Percentiles rank a stretch among this genome's conserved stretches.
Evolutionary conservation across 2,888 invertebrate species (phyloP).

Genomic region (Chymomyza procnemis): DNA sequence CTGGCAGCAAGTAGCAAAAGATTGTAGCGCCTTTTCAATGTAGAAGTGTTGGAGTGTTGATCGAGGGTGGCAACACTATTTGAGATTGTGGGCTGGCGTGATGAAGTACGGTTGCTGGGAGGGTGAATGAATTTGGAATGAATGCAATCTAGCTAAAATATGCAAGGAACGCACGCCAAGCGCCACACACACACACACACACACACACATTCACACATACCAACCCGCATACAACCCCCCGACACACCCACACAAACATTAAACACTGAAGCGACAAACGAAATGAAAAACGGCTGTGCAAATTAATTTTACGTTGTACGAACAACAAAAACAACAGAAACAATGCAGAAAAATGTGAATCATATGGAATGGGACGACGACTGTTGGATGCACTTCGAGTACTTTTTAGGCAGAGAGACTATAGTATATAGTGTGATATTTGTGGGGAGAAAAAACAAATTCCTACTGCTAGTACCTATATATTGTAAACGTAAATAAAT

Average conservation of each 20-base stretch:
- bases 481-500: no score
- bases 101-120: constrained; percentile 8
- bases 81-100: constrained; percentile 2
- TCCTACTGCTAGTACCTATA: no score
- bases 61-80: constrained; percentile 15
- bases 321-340: constrained; percentile 41
- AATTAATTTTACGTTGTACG: constrained; percentile 61
- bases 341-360: constrained; percentile 4
- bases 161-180: constrained; percentile 57
- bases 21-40: constrained; percentile 53
- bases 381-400: no score
- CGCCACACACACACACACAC: constrained; percentile 23
- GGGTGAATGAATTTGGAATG: constrained; percentile 49
- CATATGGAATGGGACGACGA: no score
- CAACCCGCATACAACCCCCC: neutral
- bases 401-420: no score
- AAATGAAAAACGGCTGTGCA: constrained; percentile 69
- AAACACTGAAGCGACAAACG: constrained; percentile 55
- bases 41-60: constrained; percentile 26
- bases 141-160: constrained; percentile 66
- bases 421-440: no score
- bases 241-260: constrained; percentile 39
- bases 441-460: no score
- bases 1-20: constrained; percentile 21
- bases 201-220: constrained; percentile 18